Evolutionary conservation across 2,888 invertebrate genomes (phyloP).

Genomic region (Linyphia triangularis): DNA sequence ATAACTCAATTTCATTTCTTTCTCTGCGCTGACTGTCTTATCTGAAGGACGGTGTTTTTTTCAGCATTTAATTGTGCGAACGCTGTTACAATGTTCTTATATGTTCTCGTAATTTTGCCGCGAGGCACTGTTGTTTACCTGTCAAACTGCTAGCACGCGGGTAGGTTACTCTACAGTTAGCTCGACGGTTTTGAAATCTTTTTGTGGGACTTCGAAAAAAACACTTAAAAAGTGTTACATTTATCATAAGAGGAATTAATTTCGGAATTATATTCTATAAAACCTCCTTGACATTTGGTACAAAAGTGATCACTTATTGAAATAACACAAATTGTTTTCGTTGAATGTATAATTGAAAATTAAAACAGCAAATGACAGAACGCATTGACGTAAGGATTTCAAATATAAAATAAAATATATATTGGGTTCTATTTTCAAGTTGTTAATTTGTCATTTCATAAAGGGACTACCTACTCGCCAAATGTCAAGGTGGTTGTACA

Average conservation of each 20-base stretch:
- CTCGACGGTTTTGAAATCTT: background rate
- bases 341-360: too few relatives aligned
- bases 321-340: too few relatives aligned
- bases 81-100: background rate
- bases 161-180: background rate
- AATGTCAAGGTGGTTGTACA: too few relatives aligned
- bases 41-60: background rate
- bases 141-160: conserved; percentile 18
- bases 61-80: background rate
- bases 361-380: too few relatives aligned
- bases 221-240: background rate
- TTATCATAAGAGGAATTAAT: background rate
- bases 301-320: too few relatives aligned
- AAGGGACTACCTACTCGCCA: too few relatives aligned
- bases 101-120: background rate
- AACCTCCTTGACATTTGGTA: background rate
- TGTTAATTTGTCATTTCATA: too few relatives aligned
- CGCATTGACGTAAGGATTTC: too few relatives aligned
- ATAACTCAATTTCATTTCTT: conserved; percentile 29
- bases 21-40: background rate
- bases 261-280: background rate
- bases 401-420: too few relatives aligned
- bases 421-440: too few relatives aligned
- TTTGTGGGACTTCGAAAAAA: background rate
- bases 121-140: conserved; percentile 16